Evolutionary conservation across 2,113 vertebrate genomes (phyloP), one percentile per base, ranked within the genome.

Genomic region (Lutjanus erythropterus): DNA sequence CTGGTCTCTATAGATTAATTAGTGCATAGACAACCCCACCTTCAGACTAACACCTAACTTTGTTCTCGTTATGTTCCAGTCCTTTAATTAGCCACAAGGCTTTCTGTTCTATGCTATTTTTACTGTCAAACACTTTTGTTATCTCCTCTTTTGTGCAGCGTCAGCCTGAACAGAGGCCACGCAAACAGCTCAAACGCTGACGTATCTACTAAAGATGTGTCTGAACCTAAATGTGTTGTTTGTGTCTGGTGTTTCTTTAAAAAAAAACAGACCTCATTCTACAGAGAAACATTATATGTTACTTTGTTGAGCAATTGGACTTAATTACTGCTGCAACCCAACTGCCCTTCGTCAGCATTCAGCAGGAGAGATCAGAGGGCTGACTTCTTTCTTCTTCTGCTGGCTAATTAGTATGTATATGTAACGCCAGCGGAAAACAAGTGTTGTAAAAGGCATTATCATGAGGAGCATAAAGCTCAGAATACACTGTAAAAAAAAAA

Each of bases 341-440:
- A 88, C 73, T 82, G 81, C 85, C 87, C 84, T 71, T 86, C 88
- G 83, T 92, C 94, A 94, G 84, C 89, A 88, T 84, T 88, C 64
- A 85, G 68, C 35, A 21, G 58, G n/a, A 77, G 80, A 81, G 89
- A 91, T 91, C 82, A 93, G 78, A 91, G 87, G 67, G 74, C 44
- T 80, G 59, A 80, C 52, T 83, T 88, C 81, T 93, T 90, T 91
- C 76, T 92, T 94, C 88, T 67, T 71, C 61, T 29, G 41, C 61
- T 29, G 41, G 49, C 61, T 91, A 92, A 93, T 94, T 92, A 90
- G 86, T 75, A 86, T 88, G 78, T 74, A 46, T 74, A 59, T 75
- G 53, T 35, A 66, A 60, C 56, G 47, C 56, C 11, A 39, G 53
- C 46, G 47, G 68, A 50, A 71, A 78, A 73, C 19, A 33, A 41